These are phyloP conservation scores for Lamellibrachia luymesi DNA, from an alignment of 1,140 invertebrate species.

Conservation along the genomic window DNA sequence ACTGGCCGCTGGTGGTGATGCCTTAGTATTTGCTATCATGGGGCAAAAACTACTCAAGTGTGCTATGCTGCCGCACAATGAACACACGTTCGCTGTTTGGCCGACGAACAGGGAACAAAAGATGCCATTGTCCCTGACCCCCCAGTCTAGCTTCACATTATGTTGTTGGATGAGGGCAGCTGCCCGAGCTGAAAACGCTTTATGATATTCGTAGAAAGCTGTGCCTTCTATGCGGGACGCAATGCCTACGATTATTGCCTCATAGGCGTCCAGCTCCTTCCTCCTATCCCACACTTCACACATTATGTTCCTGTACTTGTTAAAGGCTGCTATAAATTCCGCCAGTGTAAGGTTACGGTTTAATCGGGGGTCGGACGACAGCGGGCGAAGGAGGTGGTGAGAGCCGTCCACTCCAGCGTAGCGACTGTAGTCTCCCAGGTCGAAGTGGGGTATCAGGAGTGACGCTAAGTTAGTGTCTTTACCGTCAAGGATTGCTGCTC, in stretches of 20 bases:
- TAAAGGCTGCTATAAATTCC: background rate
- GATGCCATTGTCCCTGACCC: background rate
- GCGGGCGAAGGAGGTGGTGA: background rate
- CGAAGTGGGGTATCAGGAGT: no score
- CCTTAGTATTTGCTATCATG: background rate
- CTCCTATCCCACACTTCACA: background rate
- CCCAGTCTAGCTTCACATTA: background rate
- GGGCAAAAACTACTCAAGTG: background rate
- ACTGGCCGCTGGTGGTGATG: background rate
- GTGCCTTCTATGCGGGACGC: background rate
- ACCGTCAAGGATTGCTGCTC: no score
- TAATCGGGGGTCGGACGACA: background rate
- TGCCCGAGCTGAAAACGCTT: background rate
- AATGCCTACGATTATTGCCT: background rate
- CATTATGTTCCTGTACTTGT: background rate
- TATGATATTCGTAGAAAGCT: slow-evolving; percentile 9
- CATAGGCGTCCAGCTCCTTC: background rate
- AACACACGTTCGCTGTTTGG: background rate
- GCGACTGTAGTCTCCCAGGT: no score
- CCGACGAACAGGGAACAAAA: background rate
- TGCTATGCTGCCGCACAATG: background rate
- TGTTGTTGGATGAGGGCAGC: background rate
- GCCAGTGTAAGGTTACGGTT: background rate
- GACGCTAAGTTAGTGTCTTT: no score
- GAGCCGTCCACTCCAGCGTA: background rate